Evolutionary conservation across 2,797 vertebrate species (phyloP).

Genomic region (Vireo griseus): DNA sequence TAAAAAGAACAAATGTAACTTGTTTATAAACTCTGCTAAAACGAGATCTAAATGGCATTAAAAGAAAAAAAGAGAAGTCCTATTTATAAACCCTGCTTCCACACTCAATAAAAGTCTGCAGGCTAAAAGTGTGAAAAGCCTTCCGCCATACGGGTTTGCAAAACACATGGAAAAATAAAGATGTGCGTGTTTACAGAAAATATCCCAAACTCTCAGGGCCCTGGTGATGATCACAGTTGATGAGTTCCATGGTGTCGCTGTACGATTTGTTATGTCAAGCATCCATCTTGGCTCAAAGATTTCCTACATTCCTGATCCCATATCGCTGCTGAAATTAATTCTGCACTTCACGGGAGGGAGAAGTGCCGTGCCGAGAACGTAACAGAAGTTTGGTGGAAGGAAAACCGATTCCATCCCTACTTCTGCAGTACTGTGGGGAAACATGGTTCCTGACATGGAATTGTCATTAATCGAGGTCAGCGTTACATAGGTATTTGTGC

Average conservation of each 20-base stretch:
- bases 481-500: neutral
- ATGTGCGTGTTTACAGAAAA: slow-evolving; percentile 41
- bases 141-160: neutral
- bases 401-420: neutral
- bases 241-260: neutral
- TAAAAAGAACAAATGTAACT: slow-evolving; percentile 38
- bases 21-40: slow-evolving; percentile 57
- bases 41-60: slow-evolving; percentile 42
- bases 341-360: neutral
- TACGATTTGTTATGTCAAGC: neutral
- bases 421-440: neutral
- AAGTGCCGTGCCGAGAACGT: neutral
- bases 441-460: neutral
- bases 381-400: neutral
- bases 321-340: neutral
- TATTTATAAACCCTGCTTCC: slow-evolving; percentile 57
- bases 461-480: neutral
- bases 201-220: neutral
- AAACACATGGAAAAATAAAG: slow-evolving; percentile 45
- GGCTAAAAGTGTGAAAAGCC: slow-evolving; percentile 52
- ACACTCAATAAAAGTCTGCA: slow-evolving; percentile 44
- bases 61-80: neutral
- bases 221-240: neutral
- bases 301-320: neutral
- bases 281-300: neutral